A percentile compares a stretch with the other conserved stretches of the same genome.
Conservation (phyloP, 2,113 vertebrate genomes). For the Pelvicachromis taeniatus region DNA sequence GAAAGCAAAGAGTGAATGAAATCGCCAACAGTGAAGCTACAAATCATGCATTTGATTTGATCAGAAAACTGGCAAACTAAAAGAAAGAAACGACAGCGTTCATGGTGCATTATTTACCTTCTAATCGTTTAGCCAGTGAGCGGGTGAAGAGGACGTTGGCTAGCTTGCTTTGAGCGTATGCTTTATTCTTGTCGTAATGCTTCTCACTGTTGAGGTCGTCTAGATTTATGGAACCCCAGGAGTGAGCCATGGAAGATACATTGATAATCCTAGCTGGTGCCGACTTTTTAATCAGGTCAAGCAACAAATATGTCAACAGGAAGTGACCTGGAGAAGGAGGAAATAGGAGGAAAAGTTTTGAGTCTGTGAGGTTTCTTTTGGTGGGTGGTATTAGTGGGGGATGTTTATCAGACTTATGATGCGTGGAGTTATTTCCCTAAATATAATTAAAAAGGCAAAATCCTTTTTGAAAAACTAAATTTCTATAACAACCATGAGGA, state of each 20-base stretch:
- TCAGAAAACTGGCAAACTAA: not conserved
- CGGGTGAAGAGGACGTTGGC: constrained; percentile 77
- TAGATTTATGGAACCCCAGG: constrained; percentile 70
- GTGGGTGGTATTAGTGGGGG: no score
- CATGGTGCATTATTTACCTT: constrained; percentile 48
- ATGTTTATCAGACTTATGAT: no score
- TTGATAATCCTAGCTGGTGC: constrained; percentile 72
- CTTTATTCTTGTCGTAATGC: constrained; percentile 61
- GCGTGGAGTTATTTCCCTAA: no score
- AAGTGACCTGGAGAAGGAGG: constrained; percentile 70
- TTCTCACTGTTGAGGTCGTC: constrained; percentile 81
- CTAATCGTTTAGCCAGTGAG: constrained; percentile 65
- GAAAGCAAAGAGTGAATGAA: not conserved
- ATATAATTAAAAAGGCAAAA: no score
- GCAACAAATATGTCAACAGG: constrained; percentile 70
- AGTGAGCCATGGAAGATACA: constrained; percentile 74
- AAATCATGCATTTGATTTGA: not conserved
- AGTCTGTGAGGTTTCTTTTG: no score
- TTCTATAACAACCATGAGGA: not conserved
- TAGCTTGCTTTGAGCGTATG: constrained; percentile 79
- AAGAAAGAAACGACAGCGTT: not conserved
- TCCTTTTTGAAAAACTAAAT: not conserved
- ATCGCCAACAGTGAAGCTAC: fast-evolving
- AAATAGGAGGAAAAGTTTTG: not conserved
- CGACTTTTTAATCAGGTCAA: constrained; percentile 75